A percentile compares a stretch with the other conserved stretches of the same genome.
Conservation (phyloP, 2,888 invertebrate species). For the Bursaphelenchus okinawaensis region DNA sequence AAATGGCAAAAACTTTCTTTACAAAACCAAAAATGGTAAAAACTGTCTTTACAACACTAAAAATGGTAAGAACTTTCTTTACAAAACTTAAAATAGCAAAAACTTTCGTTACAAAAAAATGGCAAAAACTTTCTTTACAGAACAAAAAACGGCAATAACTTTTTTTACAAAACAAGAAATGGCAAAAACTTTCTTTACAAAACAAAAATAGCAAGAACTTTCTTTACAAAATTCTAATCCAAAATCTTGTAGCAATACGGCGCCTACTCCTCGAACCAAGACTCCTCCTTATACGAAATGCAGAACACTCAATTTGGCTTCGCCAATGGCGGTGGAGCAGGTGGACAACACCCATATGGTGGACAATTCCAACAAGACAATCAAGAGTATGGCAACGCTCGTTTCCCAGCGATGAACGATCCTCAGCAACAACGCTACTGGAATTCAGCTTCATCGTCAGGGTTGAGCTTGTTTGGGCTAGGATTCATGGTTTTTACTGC, state of each 20-base stretch:
- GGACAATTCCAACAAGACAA: not conserved
- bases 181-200: no score
- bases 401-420: not conserved
- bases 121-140: no score
- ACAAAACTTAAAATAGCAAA: no score
- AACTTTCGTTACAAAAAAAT: no score
- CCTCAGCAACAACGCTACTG: not conserved
- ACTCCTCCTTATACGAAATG: not conserved
- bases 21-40: no score
- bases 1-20: no score
- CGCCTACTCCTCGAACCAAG: not conserved
- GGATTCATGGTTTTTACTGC: not conserved
- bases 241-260: not conserved
- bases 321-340: not conserved
- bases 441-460: not conserved
- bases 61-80: no score
- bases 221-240: no score
- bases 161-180: no score
- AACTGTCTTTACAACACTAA: no score
- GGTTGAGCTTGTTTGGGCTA: not conserved
- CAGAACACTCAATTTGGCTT: not conserved
- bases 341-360: not conserved
- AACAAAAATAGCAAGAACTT: no score
- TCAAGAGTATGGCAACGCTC: not conserved
- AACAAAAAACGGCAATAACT: no score